A percentile compares a stretch with the other conserved stretches of the same genome.
Evolutionary conservation across 2,888 invertebrate species (phyloP).

Genomic region (Acrobasis suavella): DNA sequence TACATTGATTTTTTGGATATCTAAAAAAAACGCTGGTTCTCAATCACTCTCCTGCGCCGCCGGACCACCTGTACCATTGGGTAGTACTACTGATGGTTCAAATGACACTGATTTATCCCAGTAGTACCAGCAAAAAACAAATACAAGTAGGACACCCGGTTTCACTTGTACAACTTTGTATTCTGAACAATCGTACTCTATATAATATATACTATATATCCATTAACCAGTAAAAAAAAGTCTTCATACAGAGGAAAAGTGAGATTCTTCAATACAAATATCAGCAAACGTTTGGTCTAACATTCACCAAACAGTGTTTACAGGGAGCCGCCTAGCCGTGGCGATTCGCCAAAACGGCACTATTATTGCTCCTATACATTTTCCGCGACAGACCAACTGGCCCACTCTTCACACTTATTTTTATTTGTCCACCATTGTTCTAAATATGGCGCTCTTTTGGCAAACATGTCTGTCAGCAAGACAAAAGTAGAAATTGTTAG

Average conservation of each 20-base stretch:
- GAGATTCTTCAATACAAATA: neutral
- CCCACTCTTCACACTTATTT: constrained; percentile 9
- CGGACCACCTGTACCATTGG: no score
- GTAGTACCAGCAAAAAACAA: no score
- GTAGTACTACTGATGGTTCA: no score
- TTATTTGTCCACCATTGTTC: constrained; percentile 14
- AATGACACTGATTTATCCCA: no score
- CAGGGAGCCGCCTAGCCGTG: neutral
- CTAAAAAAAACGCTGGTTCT: neutral
- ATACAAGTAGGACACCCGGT: no score
- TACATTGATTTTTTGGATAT: neutral
- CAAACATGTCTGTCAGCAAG: neutral
- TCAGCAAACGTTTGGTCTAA: neutral
- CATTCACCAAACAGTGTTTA: constrained; percentile 3
- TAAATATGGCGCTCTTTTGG: constrained; percentile 12
- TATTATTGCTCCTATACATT: constrained; percentile 8
- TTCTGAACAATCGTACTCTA: no score
- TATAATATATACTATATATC: no score
- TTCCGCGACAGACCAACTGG: constrained; percentile 12
- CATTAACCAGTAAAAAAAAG: no score
- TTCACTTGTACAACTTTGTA: no score
- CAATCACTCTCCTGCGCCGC: neutral
- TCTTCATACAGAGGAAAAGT: neutral
- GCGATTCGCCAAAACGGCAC: constrained; percentile 5
- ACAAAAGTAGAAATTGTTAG: neutral